phyloP scores from a whole-genome alignment of 2,888 invertebrate genomes.

The Ormyrus pomaceus region DNA sequence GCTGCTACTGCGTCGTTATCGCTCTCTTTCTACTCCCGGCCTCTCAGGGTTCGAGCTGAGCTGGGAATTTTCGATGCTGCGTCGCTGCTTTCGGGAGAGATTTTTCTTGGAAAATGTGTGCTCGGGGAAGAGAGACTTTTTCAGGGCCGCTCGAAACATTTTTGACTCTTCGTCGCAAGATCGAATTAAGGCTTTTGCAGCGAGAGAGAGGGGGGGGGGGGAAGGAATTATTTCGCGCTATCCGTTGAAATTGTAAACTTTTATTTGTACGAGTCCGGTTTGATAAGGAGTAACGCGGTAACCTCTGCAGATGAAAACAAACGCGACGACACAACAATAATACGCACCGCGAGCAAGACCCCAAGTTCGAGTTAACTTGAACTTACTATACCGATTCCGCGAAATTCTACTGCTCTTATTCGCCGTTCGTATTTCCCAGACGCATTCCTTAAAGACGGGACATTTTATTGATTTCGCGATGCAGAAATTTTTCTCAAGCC shows the following conservation, averaged over 20 bases:
- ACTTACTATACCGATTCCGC: slow-evolving; percentile 22
- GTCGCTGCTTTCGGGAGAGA: neutral
- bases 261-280: slow-evolving; percentile 38
- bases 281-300: slow-evolving; percentile 29
- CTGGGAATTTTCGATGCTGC: neutral
- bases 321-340: slow-evolving; percentile 42
- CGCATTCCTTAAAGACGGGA: neutral
- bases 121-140: neutral
- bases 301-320: slow-evolving; percentile 4
- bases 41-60: neutral
- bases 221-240: slow-evolving; percentile 15
- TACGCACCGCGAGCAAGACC: neutral
- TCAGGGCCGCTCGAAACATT: neutral
- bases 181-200: neutral
- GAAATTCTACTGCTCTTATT: slow-evolving; percentile 11
- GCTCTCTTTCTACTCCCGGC: neutral
- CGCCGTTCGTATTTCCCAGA: slow-evolving; percentile 3
- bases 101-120: slow-evolving; percentile 7
- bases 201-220: neutral
- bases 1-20: neutral
- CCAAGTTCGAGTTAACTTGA: neutral
- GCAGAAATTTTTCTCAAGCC: neutral
- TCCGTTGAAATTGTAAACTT: slow-evolving; percentile 16
- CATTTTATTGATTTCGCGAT: neutral
- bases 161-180: neutral